Conservation (phyloP, 2,888 invertebrate species). For the Druceiella hillmani region DNA sequence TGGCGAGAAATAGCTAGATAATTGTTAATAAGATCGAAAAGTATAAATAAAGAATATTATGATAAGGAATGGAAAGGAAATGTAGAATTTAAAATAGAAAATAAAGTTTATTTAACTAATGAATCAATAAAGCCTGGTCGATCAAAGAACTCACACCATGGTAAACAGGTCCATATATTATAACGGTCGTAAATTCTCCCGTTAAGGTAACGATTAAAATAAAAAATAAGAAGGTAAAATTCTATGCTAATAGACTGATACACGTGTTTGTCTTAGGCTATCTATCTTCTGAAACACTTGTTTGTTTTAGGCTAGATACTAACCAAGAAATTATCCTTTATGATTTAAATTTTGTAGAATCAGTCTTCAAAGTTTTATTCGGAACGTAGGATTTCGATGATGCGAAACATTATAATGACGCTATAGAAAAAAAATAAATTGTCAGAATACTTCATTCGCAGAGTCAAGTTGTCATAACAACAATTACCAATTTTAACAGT, state of each 20-base stretch:
- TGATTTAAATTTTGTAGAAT: too few species aligned
- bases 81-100: neutral
- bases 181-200: neutral
- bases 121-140: neutral
- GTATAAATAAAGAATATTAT: conserved; percentile 11
- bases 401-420: neutral
- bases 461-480: too few species aligned
- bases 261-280: neutral
- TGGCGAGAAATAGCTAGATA: conserved; percentile 17
- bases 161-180: neutral
- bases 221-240: neutral
- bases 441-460: too few species aligned
- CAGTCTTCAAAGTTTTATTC: neutral
- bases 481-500: too few species aligned
- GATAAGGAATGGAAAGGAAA: conserved; percentile 7
- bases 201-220: neutral
- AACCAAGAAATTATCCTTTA: too few species aligned
- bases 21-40: conserved; percentile 13
- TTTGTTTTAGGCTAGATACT: too few species aligned
- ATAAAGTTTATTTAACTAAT: neutral
- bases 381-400: neutral
- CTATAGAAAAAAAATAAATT: too few species aligned
- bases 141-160: neutral
- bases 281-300: too few species aligned
- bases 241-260: neutral